phyloP scores from a whole-genome alignment of 2,113 vertebrate species.

The Trogon surrucura region DNA sequence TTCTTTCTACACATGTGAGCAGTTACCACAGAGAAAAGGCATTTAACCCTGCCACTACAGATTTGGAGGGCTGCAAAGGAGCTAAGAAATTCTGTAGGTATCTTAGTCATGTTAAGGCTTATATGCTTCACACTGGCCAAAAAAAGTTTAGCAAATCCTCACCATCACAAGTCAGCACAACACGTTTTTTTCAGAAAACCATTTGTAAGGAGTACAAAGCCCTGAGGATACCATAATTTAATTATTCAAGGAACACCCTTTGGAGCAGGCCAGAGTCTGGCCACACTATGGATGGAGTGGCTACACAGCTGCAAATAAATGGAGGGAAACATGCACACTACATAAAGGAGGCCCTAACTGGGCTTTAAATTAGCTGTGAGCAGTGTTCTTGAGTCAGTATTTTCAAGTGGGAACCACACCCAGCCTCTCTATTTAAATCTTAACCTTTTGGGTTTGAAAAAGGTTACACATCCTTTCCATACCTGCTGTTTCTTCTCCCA shows the following conservation, averaged over 20 bases:
- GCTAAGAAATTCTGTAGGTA: not conserved
- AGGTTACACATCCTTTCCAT: not conserved
- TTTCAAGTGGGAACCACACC: accelerated
- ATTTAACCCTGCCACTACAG: not conserved
- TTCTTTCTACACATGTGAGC: not conserved
- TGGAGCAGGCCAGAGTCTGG: not conserved
- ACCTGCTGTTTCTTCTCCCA: slow-evolving; percentile 94
- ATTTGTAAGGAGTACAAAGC: not conserved
- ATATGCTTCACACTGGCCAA: not conserved
- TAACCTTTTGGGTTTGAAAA: not conserved
- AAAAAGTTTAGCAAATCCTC: not conserved
- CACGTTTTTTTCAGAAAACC: not conserved
- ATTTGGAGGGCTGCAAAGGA: not conserved
- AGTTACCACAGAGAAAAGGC: not conserved
- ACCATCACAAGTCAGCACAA: not conserved
- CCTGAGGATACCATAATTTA: not conserved
- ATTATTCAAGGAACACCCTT: not conserved
- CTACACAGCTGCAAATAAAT: not conserved
- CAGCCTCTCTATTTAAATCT: not conserved
- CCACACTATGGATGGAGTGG: not conserved
- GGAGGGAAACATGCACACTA: not conserved
- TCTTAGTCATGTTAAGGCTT: not conserved
- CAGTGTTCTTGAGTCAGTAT: not conserved
- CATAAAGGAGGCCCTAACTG: not conserved
- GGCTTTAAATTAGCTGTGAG: not conserved